Evolutionary conservation across 1,140 invertebrate genomes (phyloP), one percentile per base, ranked within the genome.

Genomic region (Cephus cinctus): DNA sequence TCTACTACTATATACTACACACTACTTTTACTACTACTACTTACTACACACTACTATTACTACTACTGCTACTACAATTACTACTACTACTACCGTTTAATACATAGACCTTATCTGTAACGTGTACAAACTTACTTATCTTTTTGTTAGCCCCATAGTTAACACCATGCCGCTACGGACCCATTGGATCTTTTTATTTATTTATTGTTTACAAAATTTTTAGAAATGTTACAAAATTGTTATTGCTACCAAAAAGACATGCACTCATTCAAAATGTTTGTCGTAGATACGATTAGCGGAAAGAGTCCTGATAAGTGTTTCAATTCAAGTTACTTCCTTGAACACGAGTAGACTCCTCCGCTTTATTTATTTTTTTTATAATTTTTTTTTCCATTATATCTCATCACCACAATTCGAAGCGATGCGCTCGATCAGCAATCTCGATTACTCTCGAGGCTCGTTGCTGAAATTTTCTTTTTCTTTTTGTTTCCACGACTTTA

Each of bases 161-260:
- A 62, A 69, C 47, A 65, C 68, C 57, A 65, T 61, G 54, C 59
- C 63, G 56, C 60, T 61, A 67, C 64, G 61, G 58, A 68, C 52
- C 47, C 35, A 70, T 72, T 63, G 53, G 58, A 65, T 60, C 57
- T 35, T 48, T 66, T 64, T 67, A 63, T 67, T 62, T 65, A 63
- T 67, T 63, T 65, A 50, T 73, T 68, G 38, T 65, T 67, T 69
- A 63, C 50, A 61, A 70, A 65, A 70, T 68, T 59, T 59, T 57
- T 69, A 61, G 48, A 61, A 60, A 65, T 69, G 68, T 73, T 75
- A 73, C 69, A 73, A 74, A 74, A 74, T 75, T 73, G 66, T 74
- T 75, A 75, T 73, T 72, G 66, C 63, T 71, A 73, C 66, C 68
- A 71, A 65, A 61, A n/a, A n/a, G n/a, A 57, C 54, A 51, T 47